Percentiles rank a stretch among this genome's conserved stretches.
Evolutionary conservation across 1,140 invertebrate species (phyloP).

Genomic region (Octopus sinensis): DNA sequence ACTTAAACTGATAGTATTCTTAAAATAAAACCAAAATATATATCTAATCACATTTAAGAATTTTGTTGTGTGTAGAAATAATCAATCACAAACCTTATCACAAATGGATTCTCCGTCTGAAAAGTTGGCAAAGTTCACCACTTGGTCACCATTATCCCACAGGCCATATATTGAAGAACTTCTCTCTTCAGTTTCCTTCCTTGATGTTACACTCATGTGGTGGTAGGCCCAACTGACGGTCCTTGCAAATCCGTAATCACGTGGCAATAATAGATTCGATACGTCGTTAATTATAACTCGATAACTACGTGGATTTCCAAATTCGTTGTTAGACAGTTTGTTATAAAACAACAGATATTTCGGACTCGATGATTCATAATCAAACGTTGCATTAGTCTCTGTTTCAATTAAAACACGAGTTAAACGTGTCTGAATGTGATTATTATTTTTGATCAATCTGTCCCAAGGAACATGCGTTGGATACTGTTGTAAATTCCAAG

Average conservation of each 20-base stretch:
- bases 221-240: conserved; percentile 32
- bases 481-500: conserved; percentile 28
- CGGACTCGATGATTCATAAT: conserved; percentile 19
- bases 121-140: conserved; percentile 41
- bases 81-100: conserved; percentile 27
- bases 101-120: conserved; percentile 40
- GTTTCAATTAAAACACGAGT: conserved; percentile 27
- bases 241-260: conserved; percentile 21
- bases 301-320: conserved; percentile 27
- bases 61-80: too few relatives aligned
- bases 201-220: conserved; percentile 35
- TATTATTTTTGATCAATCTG: neutral
- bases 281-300: conserved; percentile 21
- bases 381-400: conserved; percentile 26
- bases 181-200: conserved; percentile 36
- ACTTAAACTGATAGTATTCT: too few relatives aligned
- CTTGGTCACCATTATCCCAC: conserved; percentile 37
- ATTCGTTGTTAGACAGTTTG: conserved; percentile 21
- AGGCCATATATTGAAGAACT: conserved; percentile 41
- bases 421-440: conserved; percentile 28
- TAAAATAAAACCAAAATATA: too few relatives aligned
- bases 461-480: conserved; percentile 18
- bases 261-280: conserved; percentile 19
- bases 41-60: too few relatives aligned
- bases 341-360: conserved; percentile 34